Evolutionary conservation across 2,888 invertebrate genomes (phyloP).

Genomic region (Lasius fuliginosus): DNA sequence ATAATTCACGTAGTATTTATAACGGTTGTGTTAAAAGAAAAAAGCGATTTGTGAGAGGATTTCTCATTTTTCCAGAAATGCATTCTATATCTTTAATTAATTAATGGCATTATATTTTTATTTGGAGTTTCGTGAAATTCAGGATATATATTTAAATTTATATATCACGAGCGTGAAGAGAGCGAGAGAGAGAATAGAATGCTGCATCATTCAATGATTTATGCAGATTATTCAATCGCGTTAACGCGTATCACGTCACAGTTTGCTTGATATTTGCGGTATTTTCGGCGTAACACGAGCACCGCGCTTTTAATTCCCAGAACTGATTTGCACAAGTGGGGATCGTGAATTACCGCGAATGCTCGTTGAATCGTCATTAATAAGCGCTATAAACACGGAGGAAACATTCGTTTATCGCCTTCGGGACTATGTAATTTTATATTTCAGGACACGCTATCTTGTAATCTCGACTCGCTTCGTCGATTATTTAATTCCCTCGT

Average conservation of each 20-base stretch:
- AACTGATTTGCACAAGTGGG: constrained; percentile 10
- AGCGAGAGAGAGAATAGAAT: not conserved
- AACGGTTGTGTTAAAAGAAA: not conserved
- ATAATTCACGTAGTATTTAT: not conserved
- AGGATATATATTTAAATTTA: not conserved
- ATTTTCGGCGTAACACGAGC: not conserved
- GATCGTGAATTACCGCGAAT: not conserved
- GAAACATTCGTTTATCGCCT: not conserved
- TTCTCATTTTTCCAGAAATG: not conserved
- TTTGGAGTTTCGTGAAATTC: not conserved
- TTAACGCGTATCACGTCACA: not conserved
- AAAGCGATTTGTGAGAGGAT: not conserved
- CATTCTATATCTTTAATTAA: not conserved
- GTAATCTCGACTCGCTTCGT: not conserved
- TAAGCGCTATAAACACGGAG: not conserved
- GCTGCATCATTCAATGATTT: constrained; percentile 2
- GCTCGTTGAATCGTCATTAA: constrained; percentile 16
- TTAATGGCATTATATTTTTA: not conserved
- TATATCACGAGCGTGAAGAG: not conserved
- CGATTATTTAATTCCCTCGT: constrained; percentile 17
- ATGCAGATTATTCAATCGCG: constrained; percentile 3
- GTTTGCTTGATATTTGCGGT: constrained; percentile 19
- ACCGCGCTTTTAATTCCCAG: not conserved
- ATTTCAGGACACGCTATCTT: not conserved
- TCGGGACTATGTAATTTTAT: not conserved